Percentiles rank a stretch among this genome's conserved stretches.
These are phyloP conservation scores for Psammodynastes pulverulentus DNA, from an alignment of 2,113 vertebrate species.

Conservation along the genomic window DNA sequence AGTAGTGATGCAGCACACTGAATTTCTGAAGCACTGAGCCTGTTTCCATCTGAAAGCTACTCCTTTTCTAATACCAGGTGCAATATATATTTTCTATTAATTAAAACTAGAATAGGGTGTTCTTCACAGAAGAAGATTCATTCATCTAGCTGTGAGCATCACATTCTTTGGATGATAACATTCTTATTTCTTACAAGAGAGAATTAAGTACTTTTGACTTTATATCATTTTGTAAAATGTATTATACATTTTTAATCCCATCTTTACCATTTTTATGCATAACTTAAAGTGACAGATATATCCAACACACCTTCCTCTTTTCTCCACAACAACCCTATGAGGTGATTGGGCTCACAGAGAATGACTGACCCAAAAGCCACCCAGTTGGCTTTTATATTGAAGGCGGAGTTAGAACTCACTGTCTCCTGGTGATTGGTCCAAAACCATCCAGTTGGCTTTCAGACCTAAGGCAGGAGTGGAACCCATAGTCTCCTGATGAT, in stretches of 20 bases:
- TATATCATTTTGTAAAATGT: too few relatives aligned
- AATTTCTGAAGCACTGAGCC: background rate
- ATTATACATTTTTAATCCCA: too few relatives aligned
- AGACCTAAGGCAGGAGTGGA: too few relatives aligned
- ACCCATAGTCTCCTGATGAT: background rate
- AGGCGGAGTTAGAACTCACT: background rate
- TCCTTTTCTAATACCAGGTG: background rate
- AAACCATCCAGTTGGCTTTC: background rate
- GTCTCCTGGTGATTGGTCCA: background rate
- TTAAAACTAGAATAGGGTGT: background rate
- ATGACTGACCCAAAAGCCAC: too few relatives aligned
- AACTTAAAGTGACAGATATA: too few relatives aligned
- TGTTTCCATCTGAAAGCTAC: background rate
- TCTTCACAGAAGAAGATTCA: background rate
- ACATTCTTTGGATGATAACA: background rate
- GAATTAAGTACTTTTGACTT: background rate
- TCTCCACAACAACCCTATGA: too few relatives aligned
- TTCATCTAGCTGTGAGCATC: background rate
- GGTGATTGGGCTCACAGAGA: too few relatives aligned
- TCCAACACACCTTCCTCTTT: too few relatives aligned
- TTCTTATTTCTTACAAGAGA: background rate
- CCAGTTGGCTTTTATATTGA: too few relatives aligned
- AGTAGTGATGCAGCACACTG: background rate
- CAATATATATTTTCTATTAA: background rate
- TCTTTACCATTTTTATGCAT: too few relatives aligned